Base-by-base conservation (phyloP, 2,797 vertebrate genomes). In the Aphelocoma californica region DNA sequence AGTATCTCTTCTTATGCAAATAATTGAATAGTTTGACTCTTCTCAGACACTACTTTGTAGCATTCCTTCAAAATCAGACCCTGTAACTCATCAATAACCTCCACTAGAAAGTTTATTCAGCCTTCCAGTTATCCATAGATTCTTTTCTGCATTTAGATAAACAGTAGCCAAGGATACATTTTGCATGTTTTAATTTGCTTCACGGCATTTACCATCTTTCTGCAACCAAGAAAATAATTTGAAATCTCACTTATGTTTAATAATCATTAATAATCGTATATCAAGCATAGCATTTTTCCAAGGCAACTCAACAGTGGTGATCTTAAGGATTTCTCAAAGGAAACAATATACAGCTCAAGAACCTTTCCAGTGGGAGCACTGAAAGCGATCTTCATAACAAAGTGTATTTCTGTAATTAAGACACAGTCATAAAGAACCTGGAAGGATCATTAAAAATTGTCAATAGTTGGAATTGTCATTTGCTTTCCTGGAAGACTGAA, bases 1-100 rank as follows among this genome's bases (percentile, higher is more conserved):
- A 95, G 69, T 67, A 92, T 73, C 69, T 96, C 66, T 92, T 95
- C 70, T 81, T 71, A 95, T 70, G 61, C 47, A 97, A 95, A 65
- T 91, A 92, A 65, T 40, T 31, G 67, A 95, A 80, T 29, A 18
- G 29, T 77, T 95, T 60, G 26, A 92, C 34, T 75, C 21, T 79
- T 77, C 44, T 58, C 42, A 92, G 87, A 60, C 75, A 54, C 48
- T 73, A 48, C 14, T 93, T 94, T 34, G 44, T n/a, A 57, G 14
- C 70, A 88, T 81, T 91, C 58, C n/a, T 64, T 92, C 25, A 91
- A 95, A 96, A 92, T 71, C 45, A 65, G 69, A 72, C 34, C 14
- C 44, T 81, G 44, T 58, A 93, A 85, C 28, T 73, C 48, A 83
- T 18, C 11, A 54, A 50, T 81, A 95, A 88, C 51, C 60, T 60